phyloP scores from a whole-genome alignment of 2,888 invertebrate genomes.

The Lasius platythorax region DNA sequence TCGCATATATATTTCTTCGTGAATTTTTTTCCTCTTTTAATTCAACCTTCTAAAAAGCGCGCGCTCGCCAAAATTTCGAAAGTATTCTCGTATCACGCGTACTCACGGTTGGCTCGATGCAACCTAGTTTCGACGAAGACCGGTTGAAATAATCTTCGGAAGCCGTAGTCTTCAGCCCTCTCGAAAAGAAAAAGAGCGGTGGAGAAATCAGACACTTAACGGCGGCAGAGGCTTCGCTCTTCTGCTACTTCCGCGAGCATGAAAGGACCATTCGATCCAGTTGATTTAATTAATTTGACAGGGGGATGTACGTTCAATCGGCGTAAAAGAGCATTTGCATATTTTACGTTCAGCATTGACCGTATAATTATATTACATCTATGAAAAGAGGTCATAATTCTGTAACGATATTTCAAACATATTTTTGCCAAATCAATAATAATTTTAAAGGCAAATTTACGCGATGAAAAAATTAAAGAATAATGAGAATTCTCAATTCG shows the following conservation, averaged over 20 bases:
- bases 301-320: neutral
- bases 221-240: conserved; percentile 63
- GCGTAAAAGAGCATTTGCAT: neutral
- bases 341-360: neutral
- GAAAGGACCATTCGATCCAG: conserved; percentile 58
- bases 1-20: neutral
- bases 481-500: neutral
- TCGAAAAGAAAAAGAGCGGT: conserved; percentile 44
- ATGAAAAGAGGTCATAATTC: neutral
- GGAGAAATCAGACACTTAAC: conserved; percentile 64
- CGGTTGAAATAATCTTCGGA: conserved; percentile 35
- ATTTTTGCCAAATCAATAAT: neutral
- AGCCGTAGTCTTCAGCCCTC: conserved; percentile 22
- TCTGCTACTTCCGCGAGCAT: conserved; percentile 62
- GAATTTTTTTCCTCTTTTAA: neutral
- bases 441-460: neutral
- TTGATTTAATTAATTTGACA: conserved; percentile 41
- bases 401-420: neutral
- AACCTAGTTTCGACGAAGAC: conserved; percentile 37
- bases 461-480: neutral
- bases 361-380: neutral
- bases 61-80: neutral
- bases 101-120: neutral
- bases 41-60: neutral
- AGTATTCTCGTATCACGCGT: neutral